Percentiles rank a stretch among this genome's conserved stretches.
Evolutionary conservation across 92 coral and sea anemone species (phyloP).

Genomic region (Scolanthus callimorphus): DNA sequence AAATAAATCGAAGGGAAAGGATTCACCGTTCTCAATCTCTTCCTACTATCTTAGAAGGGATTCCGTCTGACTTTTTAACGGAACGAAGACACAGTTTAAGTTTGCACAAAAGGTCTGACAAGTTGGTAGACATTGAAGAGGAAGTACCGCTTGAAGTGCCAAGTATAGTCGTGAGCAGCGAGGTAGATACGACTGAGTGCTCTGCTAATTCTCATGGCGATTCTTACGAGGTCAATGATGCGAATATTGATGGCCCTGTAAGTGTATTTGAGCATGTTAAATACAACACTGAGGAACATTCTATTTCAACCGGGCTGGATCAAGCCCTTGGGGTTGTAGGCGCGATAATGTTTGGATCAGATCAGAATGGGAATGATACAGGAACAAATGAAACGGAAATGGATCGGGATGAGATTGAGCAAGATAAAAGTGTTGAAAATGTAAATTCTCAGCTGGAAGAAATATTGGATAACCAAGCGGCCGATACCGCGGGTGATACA

Average conservation of each 20-base stretch:
- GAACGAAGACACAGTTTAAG: too few species aligned
- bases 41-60: constrained; percentile 15
- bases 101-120: too few species aligned
- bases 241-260: not conserved
- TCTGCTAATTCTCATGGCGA: not conserved
- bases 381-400: not conserved
- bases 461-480: not conserved
- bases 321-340: not conserved
- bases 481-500: not conserved
- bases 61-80: too few species aligned
- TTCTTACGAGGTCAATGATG: not conserved
- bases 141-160: not conserved
- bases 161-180: not conserved
- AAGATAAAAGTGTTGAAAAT: not conserved
- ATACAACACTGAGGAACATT: too few species aligned
- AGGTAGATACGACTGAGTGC: not conserved
- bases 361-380: not conserved
- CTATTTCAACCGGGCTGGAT: not conserved
- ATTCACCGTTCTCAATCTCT: constrained; percentile 17
- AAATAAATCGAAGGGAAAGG: too few species aligned
- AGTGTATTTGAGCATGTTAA: too few species aligned
- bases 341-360: not conserved
- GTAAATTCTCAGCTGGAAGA: not conserved
- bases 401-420: not conserved
- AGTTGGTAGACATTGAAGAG: not conserved